Evolutionary conservation across 1,140 invertebrate species (phyloP).

Genomic region (Papilio machaon): DNA sequence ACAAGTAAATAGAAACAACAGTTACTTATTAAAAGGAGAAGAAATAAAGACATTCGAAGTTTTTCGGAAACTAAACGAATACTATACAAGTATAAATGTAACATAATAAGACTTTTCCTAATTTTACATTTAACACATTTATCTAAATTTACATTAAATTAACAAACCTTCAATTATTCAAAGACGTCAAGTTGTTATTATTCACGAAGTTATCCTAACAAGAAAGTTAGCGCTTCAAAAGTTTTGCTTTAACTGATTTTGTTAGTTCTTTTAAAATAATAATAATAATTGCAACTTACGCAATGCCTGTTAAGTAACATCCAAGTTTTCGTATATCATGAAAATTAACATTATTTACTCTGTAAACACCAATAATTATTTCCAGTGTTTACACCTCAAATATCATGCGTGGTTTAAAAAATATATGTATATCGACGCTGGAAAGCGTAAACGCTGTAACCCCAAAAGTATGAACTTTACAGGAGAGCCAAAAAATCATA

Average conservation of each 20-base stretch:
- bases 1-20: no score
- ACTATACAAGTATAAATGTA: no score
- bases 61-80: no score
- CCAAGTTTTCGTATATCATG: background rate
- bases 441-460: no score
- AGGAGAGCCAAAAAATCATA: no score
- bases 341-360: background rate
- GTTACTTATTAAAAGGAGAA: no score
- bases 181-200: conserved; percentile 22
- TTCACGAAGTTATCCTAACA: conserved; percentile 16
- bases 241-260: conserved; percentile 19
- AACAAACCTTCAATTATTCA: conserved; percentile 33
- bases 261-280: conserved; percentile 7
- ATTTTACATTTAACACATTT: background rate
- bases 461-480: no score
- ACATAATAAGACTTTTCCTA: no score
- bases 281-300: conserved; percentile 2
- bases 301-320: background rate
- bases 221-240: conserved; percentile 28
- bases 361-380: background rate
- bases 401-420: no score
- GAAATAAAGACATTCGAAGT: no score
- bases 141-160: conserved; percentile 1
- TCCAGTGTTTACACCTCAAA: no score
- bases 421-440: no score